A percentile compares a stretch with the other conserved stretches of the same genome.
Evolutionary conservation across 2,797 vertebrate species (phyloP).

Genomic region (Pyrocephalus nanus): DNA sequence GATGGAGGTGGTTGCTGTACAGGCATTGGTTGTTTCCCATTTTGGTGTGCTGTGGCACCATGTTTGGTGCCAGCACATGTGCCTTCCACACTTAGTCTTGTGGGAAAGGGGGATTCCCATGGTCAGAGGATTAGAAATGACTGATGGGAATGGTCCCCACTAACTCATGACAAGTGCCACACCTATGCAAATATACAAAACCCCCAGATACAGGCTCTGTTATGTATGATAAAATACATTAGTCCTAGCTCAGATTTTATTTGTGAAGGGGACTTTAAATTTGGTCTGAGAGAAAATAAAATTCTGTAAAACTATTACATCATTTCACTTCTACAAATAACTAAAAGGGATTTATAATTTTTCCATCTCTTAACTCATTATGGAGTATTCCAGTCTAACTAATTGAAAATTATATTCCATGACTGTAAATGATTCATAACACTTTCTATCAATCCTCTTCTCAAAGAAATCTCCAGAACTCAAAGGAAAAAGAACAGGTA

Average conservation of each 20-base stretch:
- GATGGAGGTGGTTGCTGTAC: not conserved
- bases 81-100: rapidly evolving
- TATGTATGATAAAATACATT: not conserved
- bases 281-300: not conserved
- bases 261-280: not conserved
- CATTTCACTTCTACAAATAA: not conserved
- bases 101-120: not conserved
- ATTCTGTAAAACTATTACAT: not conserved
- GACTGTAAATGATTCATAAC: not conserved
- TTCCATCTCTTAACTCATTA: not conserved
- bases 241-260: not conserved
- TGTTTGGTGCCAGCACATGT: rapidly evolving
- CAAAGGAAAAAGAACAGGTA: not conserved
- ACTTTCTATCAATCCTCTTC: not conserved
- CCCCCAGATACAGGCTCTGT: not conserved
- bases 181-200: not conserved
- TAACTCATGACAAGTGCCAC: not conserved
- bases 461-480: not conserved
- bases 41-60: rapidly evolving
- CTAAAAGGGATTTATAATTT: not conserved
- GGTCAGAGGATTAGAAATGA: not conserved
- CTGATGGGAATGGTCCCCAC: not conserved
- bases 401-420: not conserved
- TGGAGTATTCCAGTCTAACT: not conserved
- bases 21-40: rapidly evolving